These are phyloP conservation scores for Euzetes globulus DNA, from an alignment of 2,888 invertebrate species.

Conservation along the genomic window DNA sequence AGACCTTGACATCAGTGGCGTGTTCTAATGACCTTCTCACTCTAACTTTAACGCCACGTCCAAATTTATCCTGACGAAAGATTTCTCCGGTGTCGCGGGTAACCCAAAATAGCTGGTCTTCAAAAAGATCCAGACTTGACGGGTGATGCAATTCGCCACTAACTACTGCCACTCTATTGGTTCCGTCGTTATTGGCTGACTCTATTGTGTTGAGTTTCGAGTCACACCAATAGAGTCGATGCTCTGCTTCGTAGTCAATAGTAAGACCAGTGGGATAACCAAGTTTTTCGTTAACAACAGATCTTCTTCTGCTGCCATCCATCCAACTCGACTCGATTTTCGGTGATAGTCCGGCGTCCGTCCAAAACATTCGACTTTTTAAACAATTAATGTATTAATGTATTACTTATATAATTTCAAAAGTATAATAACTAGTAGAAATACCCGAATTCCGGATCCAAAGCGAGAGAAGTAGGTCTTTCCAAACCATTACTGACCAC, in stretches of 20 bases:
- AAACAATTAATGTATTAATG: not conserved
- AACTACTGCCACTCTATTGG: slow-evolving; percentile 62
- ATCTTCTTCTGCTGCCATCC: slow-evolving; percentile 82
- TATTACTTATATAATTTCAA: not conserved
- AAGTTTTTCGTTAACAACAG: slow-evolving; percentile 70
- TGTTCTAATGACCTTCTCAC: slow-evolving; percentile 74
- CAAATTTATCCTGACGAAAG: slow-evolving; percentile 89
- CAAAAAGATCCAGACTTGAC: slow-evolving; percentile 83
- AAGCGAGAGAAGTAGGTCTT: slow-evolving; percentile 75
- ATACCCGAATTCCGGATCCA: slow-evolving; percentile 58
- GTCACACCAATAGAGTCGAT: slow-evolving; percentile 91
- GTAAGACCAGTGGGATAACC: slow-evolving; percentile 80
- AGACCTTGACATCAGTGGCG: slow-evolving; percentile 68
- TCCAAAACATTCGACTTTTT: slow-evolving; percentile 78
- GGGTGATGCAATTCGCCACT: slow-evolving; percentile 57
- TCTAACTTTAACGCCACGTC: slow-evolving; percentile 76
- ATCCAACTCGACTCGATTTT: slow-evolving; percentile 95
- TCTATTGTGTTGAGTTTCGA: slow-evolving; percentile 84
- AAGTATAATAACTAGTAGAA: slow-evolving; percentile 13
- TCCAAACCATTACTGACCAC: slow-evolving; percentile 64
- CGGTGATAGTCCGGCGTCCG: slow-evolving; percentile 74
- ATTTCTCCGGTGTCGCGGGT: slow-evolving; percentile 79
- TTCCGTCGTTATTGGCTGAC: slow-evolving; percentile 72
- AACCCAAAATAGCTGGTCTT: slow-evolving; percentile 86
- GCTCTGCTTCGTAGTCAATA: slow-evolving; percentile 77